A percentile compares a stretch with the other conserved stretches of the same genome.
Conservation (phyloP, 2,888 invertebrate species). For the Trilocha varians region DNA sequence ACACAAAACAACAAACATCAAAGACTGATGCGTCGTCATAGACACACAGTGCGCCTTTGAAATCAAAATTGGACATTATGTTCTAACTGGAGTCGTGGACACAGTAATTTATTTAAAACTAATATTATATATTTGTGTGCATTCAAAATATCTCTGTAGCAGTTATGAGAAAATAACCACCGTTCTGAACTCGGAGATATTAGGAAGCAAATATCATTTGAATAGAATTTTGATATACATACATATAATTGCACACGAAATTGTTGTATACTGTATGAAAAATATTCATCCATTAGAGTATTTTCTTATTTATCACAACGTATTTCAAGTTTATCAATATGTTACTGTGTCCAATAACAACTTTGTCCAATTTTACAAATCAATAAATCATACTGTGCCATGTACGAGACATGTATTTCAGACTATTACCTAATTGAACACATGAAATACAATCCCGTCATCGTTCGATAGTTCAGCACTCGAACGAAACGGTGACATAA, state of each 20-base stretch:
- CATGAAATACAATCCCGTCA: conserved; percentile 66
- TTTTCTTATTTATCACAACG: too few species aligned
- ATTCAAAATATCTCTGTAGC: too few species aligned
- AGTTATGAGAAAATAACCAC: too few species aligned
- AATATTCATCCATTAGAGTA: too few species aligned
- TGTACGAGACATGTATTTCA: conserved; percentile 50
- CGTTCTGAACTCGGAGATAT: too few species aligned
- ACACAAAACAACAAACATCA: conserved; percentile 67
- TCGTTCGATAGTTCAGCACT: conserved; percentile 38
- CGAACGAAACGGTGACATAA: conserved; percentile 41
- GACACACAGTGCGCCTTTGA: conserved; percentile 9
- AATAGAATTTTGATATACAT: too few species aligned
- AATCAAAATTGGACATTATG: background rate
- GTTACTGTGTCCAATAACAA: background rate
- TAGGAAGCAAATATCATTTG: too few species aligned
- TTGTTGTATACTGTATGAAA: too few species aligned
- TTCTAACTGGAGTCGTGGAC: too few species aligned
- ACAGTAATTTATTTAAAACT: too few species aligned
- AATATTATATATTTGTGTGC: too few species aligned
- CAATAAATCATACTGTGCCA: background rate
- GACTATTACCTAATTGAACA: conserved; percentile 71
- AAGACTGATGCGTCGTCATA: conserved; percentile 48
- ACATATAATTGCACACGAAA: too few species aligned
- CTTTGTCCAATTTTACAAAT: background rate
- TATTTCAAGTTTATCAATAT: background rate